phyloP scores from a whole-genome alignment of 2,888 invertebrate genomes.

The Choristoneura rosaceana region DNA sequence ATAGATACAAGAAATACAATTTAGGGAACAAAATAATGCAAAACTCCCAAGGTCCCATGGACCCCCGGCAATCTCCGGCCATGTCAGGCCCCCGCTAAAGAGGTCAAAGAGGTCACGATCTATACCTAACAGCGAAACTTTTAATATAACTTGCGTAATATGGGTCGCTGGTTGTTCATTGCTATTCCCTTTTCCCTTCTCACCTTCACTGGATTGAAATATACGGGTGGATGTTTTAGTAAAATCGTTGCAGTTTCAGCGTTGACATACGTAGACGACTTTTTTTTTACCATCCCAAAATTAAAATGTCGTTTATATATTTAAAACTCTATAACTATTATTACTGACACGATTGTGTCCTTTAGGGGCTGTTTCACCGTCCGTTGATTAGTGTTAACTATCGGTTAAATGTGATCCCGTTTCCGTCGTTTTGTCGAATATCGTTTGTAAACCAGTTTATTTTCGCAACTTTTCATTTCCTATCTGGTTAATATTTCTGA shows the following conservation, averaged over 20 bases:
- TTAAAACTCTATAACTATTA: too few relatives aligned
- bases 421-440: too few relatives aligned
- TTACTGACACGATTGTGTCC: too few relatives aligned
- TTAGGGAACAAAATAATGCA: not conserved
- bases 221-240: not conserved
- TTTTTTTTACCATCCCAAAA: too few relatives aligned
- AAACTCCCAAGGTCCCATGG: constrained; percentile 1
- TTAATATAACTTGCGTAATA: constrained; percentile 24
- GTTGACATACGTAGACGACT: not conserved
- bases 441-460: too few relatives aligned
- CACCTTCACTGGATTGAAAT: not conserved
- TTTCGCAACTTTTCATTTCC: too few relatives aligned
- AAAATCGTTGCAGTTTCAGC: not conserved
- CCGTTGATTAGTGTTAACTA: too few relatives aligned
- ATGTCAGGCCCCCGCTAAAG: not conserved
- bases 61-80: not conserved
- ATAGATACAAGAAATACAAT: not conserved
- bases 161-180: constrained; percentile 25
- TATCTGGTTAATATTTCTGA: too few relatives aligned
- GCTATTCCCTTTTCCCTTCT: constrained; percentile 23
- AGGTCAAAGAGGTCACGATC: constrained; percentile 24
- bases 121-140: constrained; percentile 15
- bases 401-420: too few relatives aligned
- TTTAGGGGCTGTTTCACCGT: too few relatives aligned
- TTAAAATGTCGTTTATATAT: too few relatives aligned